Conservation (phyloP, 2,797 vertebrate species). For the Urocyon cinereoargenteus region DNA sequence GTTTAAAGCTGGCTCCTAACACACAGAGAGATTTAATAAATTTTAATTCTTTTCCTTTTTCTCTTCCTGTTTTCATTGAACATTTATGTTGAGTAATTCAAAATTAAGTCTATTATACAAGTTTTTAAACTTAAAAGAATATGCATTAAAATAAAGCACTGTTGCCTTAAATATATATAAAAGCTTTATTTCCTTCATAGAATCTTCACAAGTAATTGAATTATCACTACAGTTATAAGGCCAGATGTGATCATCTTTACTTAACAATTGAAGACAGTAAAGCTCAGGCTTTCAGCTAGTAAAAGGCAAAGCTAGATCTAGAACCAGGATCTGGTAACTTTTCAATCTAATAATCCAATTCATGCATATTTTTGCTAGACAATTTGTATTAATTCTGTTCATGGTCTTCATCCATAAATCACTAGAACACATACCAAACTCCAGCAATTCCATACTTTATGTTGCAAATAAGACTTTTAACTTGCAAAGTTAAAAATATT, state of each 20-base stretch:
- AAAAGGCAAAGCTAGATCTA: constrained; percentile 56
- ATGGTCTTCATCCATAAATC: constrained; percentile 23
- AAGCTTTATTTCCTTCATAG: neutral
- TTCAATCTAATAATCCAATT: constrained; percentile 34
- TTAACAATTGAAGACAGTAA: constrained; percentile 4
- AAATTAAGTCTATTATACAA: constrained; percentile 37
- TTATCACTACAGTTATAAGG: neutral
- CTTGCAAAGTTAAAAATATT: constrained; percentile 48
- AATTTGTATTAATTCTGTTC: neutral
- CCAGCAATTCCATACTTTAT: constrained; percentile 7
- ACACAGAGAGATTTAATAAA: neutral
- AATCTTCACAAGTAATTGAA: neutral
- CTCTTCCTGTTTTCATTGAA: neutral
- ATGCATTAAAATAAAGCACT: constrained; percentile 36
- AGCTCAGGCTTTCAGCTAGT: constrained; percentile 29
- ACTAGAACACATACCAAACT: constrained; percentile 16
- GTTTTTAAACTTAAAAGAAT: constrained; percentile 24
- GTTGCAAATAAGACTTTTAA: constrained; percentile 13
- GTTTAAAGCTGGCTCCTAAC: constrained; percentile 18
- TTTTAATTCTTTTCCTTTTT: neutral
- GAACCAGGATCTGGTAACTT: neutral
- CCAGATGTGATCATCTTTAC: neutral
- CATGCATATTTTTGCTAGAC: neutral
- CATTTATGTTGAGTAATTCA: constrained; percentile 3
- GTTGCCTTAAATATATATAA: neutral